A percentile compares a stretch with the other conserved stretches of the same genome.
These are phyloP conservation scores for Xanthia togata DNA, from an alignment of 2,888 invertebrate species.

Conservation along the genomic window DNA sequence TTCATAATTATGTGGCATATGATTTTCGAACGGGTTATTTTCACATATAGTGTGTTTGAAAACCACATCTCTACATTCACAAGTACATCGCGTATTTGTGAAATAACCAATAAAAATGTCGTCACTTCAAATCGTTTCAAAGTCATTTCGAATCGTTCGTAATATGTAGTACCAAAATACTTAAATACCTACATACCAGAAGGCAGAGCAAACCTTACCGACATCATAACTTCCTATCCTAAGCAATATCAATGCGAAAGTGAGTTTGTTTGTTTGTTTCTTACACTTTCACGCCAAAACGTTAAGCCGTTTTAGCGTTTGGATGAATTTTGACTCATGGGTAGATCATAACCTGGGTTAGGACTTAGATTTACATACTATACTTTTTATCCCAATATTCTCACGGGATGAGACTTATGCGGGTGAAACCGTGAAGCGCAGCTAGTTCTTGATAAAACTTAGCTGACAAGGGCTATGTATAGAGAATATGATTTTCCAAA, in stretches of 20 bases:
- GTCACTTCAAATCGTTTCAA: too few species aligned
- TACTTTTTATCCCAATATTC: too few species aligned
- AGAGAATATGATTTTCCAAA: background rate
- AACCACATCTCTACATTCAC: background rate
- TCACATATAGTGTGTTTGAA: background rate
- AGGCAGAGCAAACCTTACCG: background rate
- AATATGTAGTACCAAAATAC: background rate
- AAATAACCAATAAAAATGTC: background rate
- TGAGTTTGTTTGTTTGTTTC: too few species aligned
- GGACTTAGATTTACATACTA: too few species aligned
- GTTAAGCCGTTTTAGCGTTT: too few species aligned
- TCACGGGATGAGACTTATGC: too few species aligned
- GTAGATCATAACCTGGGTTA: too few species aligned
- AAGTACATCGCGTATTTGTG: background rate
- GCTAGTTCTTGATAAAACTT: background rate
- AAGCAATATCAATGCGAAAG: too few species aligned
- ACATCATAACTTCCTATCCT: too few species aligned
- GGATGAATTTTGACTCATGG: too few species aligned
- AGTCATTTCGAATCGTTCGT: background rate
- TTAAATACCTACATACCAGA: background rate
- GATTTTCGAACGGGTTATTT: background rate
- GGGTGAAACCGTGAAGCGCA: too few species aligned
- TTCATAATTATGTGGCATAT: background rate
- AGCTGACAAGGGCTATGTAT: background rate
- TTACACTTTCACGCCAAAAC: too few species aligned